Evolutionary conservation across 1,140 invertebrate species (phyloP), one percentile per base, ranked within the genome.

Genomic region (Drosophila bifasciata): DNA sequence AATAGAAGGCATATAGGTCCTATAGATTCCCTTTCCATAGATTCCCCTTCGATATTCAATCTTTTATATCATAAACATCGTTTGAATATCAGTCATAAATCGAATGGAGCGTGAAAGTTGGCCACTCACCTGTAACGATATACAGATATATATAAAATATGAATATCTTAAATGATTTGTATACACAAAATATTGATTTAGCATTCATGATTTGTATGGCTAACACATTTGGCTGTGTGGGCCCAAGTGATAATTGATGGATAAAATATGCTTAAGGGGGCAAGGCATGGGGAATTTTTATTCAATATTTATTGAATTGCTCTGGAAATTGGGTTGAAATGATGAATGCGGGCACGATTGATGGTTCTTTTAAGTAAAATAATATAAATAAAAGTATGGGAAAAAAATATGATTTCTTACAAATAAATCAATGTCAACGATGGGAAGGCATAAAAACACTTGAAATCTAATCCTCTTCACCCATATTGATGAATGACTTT

Each of bases 61-160:
- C 13, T 32, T 36, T 5, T 3, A 23, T 32, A 36, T 13, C 13
- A 55, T 68, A 69, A 69, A 69, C 62, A 69, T 56, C 41, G 9
- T 25, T 28, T 13, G 21, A 15, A n/a, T 50, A 36, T 11, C 32
- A 36, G 32, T 11, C 32, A 36, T 19, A 67, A 66, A 7, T 45
- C 36, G 19, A 49, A 48, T 50, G 77, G 32, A 5, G 74, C 64
- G 78, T 60, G 68, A 81, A 80, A 61, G 51, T 66, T 76, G 39
- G 58, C 28, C 61, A 69, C 51, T 76, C 72, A 69, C 45, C 58
- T 68, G 51, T 58, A 67, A 53, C 62, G 41, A 68, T 76, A n/a
- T n/a, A n/a, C n/a, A n/a, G n/a, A n/a, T n/a, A n/a, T n/a, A n/a
- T n/a, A 57, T 57, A 39, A 67, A 44, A 60, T 76, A 62, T 55